Conservation (phyloP, 2,797 vertebrate species). For the Sebastes oblongus region DNA sequence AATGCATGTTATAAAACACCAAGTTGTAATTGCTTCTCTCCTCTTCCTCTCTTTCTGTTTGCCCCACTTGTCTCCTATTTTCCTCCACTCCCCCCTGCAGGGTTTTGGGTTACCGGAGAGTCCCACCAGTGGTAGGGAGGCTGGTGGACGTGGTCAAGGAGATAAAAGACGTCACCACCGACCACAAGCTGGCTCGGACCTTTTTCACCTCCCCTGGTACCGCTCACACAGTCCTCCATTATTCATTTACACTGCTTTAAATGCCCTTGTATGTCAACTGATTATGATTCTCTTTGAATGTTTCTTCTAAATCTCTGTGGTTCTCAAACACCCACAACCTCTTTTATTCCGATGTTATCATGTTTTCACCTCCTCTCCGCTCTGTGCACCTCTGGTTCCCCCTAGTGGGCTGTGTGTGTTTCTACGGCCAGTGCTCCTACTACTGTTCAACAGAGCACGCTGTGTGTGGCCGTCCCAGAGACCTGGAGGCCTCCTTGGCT, state of each 20-base stretch:
- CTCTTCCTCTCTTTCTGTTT: too few relatives aligned
- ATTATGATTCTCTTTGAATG: slow-evolving; percentile 8
- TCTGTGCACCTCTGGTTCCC: slow-evolving; percentile 46
- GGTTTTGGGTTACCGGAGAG: slow-evolving; percentile 86
- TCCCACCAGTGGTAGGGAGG: slow-evolving; percentile 85
- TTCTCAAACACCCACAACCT: neutral
- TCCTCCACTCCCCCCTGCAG: slow-evolving; percentile 55
- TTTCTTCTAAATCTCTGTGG: neutral
- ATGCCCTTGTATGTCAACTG: neutral
- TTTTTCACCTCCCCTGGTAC: slow-evolving; percentile 89
- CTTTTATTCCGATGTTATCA: neutral
- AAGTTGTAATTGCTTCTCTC: neutral
- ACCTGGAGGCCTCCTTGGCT: slow-evolving; percentile 87
- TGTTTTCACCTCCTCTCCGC: neutral
- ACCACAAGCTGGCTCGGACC: slow-evolving; percentile 84
- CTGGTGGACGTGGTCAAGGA: slow-evolving; percentile 85
- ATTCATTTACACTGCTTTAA: neutral
- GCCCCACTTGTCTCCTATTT: neutral
- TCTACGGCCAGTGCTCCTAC: slow-evolving; percentile 90
- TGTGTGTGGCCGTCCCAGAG: slow-evolving; percentile 83
- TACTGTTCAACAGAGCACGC: slow-evolving; percentile 91
- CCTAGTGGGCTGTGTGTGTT: slow-evolving; percentile 87
- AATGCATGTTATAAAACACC: slow-evolving; percentile 1
- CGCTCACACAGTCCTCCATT: neutral
- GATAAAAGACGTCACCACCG: slow-evolving; percentile 84